A percentile compares a stretch with the other conserved stretches of the same genome.
Evolutionary conservation across 1,140 invertebrate genomes (phyloP).

Genomic region (Solen grandis): DNA sequence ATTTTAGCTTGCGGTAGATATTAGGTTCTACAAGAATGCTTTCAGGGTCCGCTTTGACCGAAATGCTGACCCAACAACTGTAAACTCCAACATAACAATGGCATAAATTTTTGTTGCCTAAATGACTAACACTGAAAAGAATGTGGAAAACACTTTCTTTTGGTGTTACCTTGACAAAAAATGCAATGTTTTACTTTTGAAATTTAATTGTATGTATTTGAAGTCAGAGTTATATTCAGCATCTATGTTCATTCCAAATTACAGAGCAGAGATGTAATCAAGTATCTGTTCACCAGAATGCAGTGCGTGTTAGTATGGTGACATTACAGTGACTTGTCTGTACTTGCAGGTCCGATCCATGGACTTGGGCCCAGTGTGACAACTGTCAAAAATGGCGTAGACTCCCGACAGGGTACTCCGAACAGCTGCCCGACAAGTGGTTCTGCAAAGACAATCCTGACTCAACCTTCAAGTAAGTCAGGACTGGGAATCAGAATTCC

Average conservation of each 20-base stretch:
- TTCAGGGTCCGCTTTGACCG: neutral
- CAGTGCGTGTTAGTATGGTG: neutral
- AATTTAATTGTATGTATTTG: no score
- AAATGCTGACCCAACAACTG: no score
- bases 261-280: no score
- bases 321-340: neutral
- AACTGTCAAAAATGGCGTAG: conserved; percentile 71
- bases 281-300: neutral
- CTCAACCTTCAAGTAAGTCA: conserved; percentile 78
- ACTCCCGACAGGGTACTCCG: conserved; percentile 61
- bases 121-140: no score
- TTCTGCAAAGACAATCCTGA: conserved; percentile 78
- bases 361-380: conserved; percentile 73
- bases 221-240: neutral
- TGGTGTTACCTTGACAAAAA: no score
- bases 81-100: no score
- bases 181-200: no score
- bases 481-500: no score
- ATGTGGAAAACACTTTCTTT: no score
- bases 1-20: neutral
- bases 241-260: neutral
- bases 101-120: no score
- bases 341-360: neutral
- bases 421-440: conserved; percentile 76
- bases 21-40: neutral